Evolutionary conservation across 1,140 invertebrate species (phyloP), one percentile per base, ranked within the genome.

Genomic region (Cotesia typhae): DNA sequence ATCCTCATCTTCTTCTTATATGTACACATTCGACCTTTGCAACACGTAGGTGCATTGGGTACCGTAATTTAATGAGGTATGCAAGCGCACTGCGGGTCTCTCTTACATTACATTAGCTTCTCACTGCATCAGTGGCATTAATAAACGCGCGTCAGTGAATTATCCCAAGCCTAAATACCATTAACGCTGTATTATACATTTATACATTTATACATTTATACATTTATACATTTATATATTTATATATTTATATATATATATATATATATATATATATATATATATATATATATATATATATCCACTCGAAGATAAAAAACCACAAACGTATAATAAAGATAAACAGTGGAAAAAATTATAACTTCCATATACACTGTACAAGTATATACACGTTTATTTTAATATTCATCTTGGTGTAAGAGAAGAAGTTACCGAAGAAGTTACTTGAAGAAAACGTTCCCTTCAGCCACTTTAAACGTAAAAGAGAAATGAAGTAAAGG

Each of bases 31-130:
- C 67, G 67, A 68, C 67, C 67, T 68, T 68, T 68, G 38, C 67
- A 53, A 68, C 55, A 53, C 55, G 41, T 68, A 68, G 67, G 67
- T 68, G 67, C 67, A 68, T 68, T 68, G 35, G 67, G 67, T 68
- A 68, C 67, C 67, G 67, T 68, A 68, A 68, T 68, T 68, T 68
- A 68, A 68, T 35, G 53, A 68, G 67, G 53, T 59, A 68, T 68
- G 52, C 67, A 52, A 55, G 55, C 41, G 67, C 67, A 37, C 28
- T 28, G 36, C 20, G 35, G 55, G 55, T 68, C 53, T 59, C 67
- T 55, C 52, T 37, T 68, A n/a, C 67, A 57, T 38, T 52, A 57
- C 10, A 28, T 35, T 52, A 12, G 14, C 59, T 61, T 28, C 17
- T 68, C 51, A 55, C 37, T 53, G 55, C 67, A 36, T 53, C 35